Evolutionary conservation across 2,113 vertebrate species (phyloP).

Genomic region (Recurvirostra avosetta): DNA sequence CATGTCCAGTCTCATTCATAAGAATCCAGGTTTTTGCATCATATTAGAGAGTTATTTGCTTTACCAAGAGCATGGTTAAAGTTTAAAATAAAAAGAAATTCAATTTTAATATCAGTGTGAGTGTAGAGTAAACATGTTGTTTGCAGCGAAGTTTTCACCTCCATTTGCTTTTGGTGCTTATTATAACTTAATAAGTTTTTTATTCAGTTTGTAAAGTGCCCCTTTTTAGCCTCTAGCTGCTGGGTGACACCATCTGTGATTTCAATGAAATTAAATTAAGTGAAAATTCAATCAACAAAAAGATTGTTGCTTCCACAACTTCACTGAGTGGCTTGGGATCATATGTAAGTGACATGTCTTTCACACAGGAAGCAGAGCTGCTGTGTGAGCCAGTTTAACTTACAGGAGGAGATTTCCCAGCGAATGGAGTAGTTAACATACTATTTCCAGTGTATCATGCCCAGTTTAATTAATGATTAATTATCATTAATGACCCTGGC

Average conservation of each 20-base stretch:
- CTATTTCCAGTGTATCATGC: background rate
- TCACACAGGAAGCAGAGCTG: background rate
- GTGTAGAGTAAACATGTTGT: background rate
- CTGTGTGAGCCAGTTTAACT: background rate
- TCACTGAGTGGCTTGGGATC: constrained; percentile 18
- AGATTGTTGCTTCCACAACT: constrained; percentile 69
- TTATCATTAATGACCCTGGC: constrained; percentile 41
- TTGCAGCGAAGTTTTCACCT: constrained; percentile 48
- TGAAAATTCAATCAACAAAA: constrained; percentile 74
- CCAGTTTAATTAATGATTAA: constrained; percentile 32
- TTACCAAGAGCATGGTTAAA: background rate
- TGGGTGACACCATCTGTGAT: constrained; percentile 77
- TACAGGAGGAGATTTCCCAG: background rate
- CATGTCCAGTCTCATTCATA: background rate
- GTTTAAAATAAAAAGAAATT: background rate
- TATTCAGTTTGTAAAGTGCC: constrained; percentile 65
- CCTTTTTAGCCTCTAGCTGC: constrained; percentile 72
- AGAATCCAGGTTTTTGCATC: background rate
- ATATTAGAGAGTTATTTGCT: background rate
- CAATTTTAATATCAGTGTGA: background rate
- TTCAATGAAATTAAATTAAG: constrained; percentile 78
- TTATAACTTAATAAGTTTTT: constrained; percentile 68
- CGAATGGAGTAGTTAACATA: background rate
- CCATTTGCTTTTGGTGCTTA: constrained; percentile 58
- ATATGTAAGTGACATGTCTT: background rate